Conservation (phyloP, 1,140 invertebrate genomes). For the Panagrolaimus sp. region DNA sequence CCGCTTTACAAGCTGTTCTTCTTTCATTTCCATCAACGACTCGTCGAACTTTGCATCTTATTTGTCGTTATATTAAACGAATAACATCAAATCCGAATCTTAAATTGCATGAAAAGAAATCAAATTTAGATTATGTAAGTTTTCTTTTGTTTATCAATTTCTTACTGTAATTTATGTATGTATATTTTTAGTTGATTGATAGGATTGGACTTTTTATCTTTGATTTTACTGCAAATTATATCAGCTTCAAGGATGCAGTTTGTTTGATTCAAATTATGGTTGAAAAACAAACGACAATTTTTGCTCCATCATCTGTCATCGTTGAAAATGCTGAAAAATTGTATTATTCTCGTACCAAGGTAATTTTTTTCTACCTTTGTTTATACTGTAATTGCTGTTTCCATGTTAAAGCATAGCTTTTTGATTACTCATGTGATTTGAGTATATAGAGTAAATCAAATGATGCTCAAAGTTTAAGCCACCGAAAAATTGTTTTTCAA, state of each 20-base stretch:
- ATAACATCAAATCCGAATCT: neutral
- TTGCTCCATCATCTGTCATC: neutral
- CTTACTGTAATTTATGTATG: too few species aligned
- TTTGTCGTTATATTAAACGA: neutral
- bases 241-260: neutral
- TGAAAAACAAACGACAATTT: neutral
- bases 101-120: neutral
- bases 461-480: too few species aligned
- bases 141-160: neutral
- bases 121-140: constrained; percentile 13
- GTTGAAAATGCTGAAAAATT: too few species aligned
- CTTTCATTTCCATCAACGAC: neutral
- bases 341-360: too few species aligned
- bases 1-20: neutral
- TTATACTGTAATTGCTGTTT: too few species aligned
- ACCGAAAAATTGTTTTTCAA: too few species aligned
- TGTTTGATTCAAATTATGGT: neutral
- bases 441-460: too few species aligned
- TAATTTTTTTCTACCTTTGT: too few species aligned
- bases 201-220: neutral
- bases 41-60: neutral
- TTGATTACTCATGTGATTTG: too few species aligned
- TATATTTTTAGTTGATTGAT: neutral
- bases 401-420: too few species aligned
- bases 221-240: neutral